Percentiles rank a stretch among this genome's conserved stretches.
Evolutionary conservation across 2,888 invertebrate species (phyloP).

Genomic region (Sisyra nigra): DNA sequence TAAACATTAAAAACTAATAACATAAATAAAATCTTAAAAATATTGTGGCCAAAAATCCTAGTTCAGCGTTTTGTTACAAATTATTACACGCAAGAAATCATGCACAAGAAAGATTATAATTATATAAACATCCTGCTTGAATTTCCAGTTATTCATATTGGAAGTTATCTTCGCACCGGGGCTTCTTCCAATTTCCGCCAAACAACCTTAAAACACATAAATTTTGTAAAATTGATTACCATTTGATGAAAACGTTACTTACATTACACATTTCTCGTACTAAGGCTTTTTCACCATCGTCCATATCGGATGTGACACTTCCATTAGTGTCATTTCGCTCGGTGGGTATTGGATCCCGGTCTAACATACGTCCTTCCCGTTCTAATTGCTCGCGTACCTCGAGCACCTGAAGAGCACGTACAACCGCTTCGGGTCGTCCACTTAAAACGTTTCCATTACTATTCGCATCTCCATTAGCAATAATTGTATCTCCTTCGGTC

Average conservation of each 20-base stretch:
- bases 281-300: conserved; percentile 81
- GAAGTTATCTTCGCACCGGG: conserved; percentile 34
- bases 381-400: conserved; percentile 81
- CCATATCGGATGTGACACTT: conserved; percentile 33
- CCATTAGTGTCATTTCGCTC: conserved; percentile 11
- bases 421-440: conserved; percentile 79
- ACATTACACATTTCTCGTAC: conserved; percentile 93
- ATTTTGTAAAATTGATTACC: not conserved
- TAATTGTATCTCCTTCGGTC: conserved; percentile 25
- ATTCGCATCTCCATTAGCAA: conserved; percentile 18
- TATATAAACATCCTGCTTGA: too few relatives aligned
- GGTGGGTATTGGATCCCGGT: conserved; percentile 18
- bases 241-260: conserved; percentile 21
- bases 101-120: too few relatives aligned
- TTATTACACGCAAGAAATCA: too few relatives aligned
- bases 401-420: conserved; percentile 80
- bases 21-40: not conserved
- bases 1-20: not conserved
- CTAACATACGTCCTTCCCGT: conserved; percentile 37
- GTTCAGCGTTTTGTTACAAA: too few relatives aligned
- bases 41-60: too few relatives aligned
- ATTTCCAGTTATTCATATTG: too few relatives aligned
- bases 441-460: conserved; percentile 28
- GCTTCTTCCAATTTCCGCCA: conserved; percentile 82
- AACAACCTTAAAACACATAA: conserved; percentile 43